These are phyloP conservation scores for Danio kyathit DNA, from an alignment of 2,797 vertebrate species.

Conservation along the genomic window DNA sequence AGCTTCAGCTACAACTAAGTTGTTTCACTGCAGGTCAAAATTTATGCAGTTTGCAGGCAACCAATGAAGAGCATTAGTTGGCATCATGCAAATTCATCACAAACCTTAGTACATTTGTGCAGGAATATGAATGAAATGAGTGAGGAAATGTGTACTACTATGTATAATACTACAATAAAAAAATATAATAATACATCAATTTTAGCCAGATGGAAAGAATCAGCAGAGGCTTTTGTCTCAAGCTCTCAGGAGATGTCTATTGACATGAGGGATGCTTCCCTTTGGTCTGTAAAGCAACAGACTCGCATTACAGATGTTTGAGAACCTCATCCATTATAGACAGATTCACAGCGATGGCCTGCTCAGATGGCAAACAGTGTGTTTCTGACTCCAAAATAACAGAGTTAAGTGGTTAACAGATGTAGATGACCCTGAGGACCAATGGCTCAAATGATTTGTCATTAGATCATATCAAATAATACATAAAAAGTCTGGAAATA, in stretches of 20 bases:
- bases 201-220: slow-evolving; percentile 20
- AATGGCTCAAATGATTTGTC: neutral
- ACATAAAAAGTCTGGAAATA: slow-evolving; percentile 24
- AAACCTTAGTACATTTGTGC: no score
- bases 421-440: slow-evolving; percentile 17
- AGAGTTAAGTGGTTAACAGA: neutral
- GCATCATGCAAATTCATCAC: no score
- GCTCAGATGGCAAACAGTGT: neutral
- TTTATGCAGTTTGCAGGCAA: no score
- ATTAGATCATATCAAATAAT: neutral
- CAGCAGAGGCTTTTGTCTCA: slow-evolving; percentile 18
- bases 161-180: no score
- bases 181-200: neutral
- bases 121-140: no score
- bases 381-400: neutral
- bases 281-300: neutral
- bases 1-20: no score
- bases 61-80: no score
- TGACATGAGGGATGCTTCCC: slow-evolving; percentile 17
- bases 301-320: slow-evolving; percentile 3
- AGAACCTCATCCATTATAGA: slow-evolving; percentile 10
- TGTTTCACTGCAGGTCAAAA: no score
- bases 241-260: neutral
- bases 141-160: no score
- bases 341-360: neutral